A percentile compares a stretch with the other conserved stretches of the same genome.
Evolutionary conservation across 2,797 vertebrate species (phyloP).

Genomic region (Poecilia gillii): DNA sequence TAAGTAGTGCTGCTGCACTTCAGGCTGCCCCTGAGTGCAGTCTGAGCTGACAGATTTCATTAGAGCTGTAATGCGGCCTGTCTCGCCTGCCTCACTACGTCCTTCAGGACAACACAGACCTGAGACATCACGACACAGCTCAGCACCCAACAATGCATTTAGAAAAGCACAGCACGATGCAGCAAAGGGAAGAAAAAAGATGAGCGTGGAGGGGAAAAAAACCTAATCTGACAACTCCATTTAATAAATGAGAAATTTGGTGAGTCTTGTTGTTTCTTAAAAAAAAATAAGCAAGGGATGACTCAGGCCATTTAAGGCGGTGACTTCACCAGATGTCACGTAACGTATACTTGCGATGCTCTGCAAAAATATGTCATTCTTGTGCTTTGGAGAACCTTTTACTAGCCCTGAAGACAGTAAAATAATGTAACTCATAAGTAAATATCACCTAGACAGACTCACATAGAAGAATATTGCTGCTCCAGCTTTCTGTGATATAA

Average conservation of each 20-base stretch:
- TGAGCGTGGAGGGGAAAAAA: neutral
- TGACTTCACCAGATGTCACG: conserved; percentile 4
- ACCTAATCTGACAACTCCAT: neutral
- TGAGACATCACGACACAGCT: conserved; percentile 52
- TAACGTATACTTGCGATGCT: neutral
- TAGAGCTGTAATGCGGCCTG: conserved; percentile 62
- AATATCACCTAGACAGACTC: conserved; percentile 47
- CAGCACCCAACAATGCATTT: conserved; percentile 21
- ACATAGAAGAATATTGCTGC: conserved; percentile 42
- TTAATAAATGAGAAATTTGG: neutral
- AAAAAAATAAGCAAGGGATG: neutral
- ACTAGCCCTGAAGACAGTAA: conserved; percentile 39
- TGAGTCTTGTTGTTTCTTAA: neutral
- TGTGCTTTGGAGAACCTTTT: neutral
- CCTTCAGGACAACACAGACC: conserved; percentile 54
- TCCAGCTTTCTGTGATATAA: conserved; percentile 26
- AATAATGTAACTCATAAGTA: conserved; percentile 53
- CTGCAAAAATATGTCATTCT: conserved; percentile 14
- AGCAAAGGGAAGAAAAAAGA: conserved; percentile 15
- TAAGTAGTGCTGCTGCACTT: conserved; percentile 47
- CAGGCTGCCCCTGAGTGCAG: conserved; percentile 58
- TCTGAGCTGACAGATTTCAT: conserved; percentile 73
- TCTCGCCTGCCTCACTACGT: conserved; percentile 61
- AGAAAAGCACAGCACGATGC: conserved; percentile 19
- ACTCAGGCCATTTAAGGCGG: neutral